phyloP scores from a whole-genome alignment of 2,797 vertebrate species.

The Crocidura indochinensis region DNA sequence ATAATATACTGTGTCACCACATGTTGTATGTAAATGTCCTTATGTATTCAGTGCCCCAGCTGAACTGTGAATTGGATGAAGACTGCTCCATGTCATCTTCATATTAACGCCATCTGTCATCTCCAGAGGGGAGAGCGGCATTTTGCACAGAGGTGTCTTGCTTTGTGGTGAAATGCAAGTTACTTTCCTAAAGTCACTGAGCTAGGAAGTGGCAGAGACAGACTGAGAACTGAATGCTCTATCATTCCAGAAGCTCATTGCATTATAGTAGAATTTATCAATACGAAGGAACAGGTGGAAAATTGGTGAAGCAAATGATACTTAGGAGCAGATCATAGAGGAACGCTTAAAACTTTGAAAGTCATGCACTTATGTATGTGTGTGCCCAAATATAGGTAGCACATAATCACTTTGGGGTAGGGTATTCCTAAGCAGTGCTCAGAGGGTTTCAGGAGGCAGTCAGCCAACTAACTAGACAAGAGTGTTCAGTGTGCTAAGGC shows the following conservation, averaged over 20 bases:
- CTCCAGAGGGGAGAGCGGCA: not conserved
- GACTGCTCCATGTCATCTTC: not conserved
- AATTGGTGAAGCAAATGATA: not conserved
- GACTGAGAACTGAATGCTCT: not conserved
- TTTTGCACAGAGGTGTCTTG: not conserved
- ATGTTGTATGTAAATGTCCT: not conserved
- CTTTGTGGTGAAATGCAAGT: not conserved
- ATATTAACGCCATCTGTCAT: not conserved
- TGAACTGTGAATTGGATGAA: slow-evolving; percentile 44
- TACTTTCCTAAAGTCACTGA: not conserved
- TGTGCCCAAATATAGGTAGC: slow-evolving; percentile 51
- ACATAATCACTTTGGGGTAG: no score
- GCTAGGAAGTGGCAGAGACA: not conserved
- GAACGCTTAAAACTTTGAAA: not conserved
- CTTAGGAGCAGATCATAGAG: not conserved
- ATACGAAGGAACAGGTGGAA: not conserved
- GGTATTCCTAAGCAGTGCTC: no score
- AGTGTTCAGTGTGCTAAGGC: no score
- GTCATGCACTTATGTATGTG: slow-evolving; percentile 35
- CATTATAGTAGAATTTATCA: not conserved
- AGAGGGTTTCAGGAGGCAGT: no score
- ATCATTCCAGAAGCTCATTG: slow-evolving; percentile 11
- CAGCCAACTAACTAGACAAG: no score
- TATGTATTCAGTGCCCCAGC: not conserved
- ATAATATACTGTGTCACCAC: not conserved